These are phyloP conservation scores for Dendrophyllia cribrosa DNA, from an alignment of 64 coral and sea anemone genomes.

Conservation along the genomic window DNA sequence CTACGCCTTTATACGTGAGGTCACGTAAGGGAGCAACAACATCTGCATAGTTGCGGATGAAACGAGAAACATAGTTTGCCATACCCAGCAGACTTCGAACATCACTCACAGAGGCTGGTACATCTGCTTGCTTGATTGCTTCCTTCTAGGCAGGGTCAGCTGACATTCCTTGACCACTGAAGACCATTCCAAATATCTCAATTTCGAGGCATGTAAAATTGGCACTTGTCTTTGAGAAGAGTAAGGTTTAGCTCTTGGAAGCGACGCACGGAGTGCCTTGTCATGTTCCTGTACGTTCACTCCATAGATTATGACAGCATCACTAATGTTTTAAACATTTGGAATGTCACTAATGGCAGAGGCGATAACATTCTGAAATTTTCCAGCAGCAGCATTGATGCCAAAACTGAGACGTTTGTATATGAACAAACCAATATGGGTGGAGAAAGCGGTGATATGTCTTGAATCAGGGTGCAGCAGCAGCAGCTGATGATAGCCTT, in stretches of 20 bases:
- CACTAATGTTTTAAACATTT: constrained; percentile 63
- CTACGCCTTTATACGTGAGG: not conserved
- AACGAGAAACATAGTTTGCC: constrained; percentile 55
- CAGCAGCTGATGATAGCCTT: constrained; percentile 40
- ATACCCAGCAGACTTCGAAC: constrained; percentile 47
- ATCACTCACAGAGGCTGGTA: constrained; percentile 22
- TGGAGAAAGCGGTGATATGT: constrained; percentile 33
- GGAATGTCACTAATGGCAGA: constrained; percentile 57
- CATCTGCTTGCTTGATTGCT: constrained; percentile 24
- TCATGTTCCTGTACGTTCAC: constrained; percentile 41
- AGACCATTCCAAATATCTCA: constrained; percentile 67
- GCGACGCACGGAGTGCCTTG: constrained; percentile 22
- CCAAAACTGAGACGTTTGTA: not conserved
- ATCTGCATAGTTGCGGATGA: constrained; percentile 40
- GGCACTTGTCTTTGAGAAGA: constrained; percentile 51
- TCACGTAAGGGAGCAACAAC: constrained; percentile 50
- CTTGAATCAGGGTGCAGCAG: constrained; percentile 51
- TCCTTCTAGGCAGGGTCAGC: constrained; percentile 37
- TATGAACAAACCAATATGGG: not conserved
- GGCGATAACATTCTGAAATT: constrained; percentile 16
- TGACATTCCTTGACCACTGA: constrained; percentile 45
- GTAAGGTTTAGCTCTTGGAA: constrained; percentile 54
- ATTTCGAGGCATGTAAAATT: constrained; percentile 41
- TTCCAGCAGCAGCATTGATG: constrained; percentile 9
- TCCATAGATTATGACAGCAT: constrained; percentile 52